Percentiles rank a stretch among this genome's conserved stretches.
Evolutionary conservation across 1,140 invertebrate genomes (phyloP).

Genomic region (Latrodectus geometricus): DNA sequence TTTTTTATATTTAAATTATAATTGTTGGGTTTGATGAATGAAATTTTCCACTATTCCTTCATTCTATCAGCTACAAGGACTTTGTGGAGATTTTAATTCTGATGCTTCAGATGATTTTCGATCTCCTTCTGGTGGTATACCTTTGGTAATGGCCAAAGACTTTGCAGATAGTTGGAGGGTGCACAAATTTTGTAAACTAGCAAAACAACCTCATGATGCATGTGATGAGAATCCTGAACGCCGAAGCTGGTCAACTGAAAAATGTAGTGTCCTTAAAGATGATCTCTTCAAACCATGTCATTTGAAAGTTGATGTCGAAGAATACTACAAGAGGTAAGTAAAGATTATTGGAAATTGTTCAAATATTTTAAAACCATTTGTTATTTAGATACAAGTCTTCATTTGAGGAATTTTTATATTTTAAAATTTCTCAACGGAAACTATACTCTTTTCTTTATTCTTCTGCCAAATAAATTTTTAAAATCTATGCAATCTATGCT

Average conservation of each 20-base stretch:
- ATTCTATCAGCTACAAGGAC: constrained; percentile 77
- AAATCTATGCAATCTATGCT: no score
- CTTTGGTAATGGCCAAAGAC: constrained; percentile 78
- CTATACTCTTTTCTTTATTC: no score
- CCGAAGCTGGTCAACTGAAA: constrained; percentile 80
- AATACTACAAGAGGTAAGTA: constrained; percentile 73
- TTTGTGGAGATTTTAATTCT: constrained; percentile 92
- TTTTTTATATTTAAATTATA: no score
- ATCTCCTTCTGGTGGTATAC: constrained; percentile 79
- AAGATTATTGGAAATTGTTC: not conserved
- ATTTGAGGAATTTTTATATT: no score
- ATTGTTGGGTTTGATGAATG: no score
- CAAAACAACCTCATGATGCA: constrained; percentile 72
- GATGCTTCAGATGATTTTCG: constrained; percentile 85
- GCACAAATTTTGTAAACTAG: constrained; percentile 78
- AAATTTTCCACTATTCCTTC: no score
- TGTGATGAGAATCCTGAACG: constrained; percentile 81
- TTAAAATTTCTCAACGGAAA: no score
- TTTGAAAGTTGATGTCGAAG: constrained; percentile 79
- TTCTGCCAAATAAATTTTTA: no score
- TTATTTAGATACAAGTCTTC: no score
- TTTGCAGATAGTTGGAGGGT: constrained; percentile 92
- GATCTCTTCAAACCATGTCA: constrained; percentile 82
- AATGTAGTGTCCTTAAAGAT: constrained; percentile 81
- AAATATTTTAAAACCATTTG: not conserved